Conservation (phyloP, 2,113 vertebrate genomes). For the Forbesichthys agassizii region DNA sequence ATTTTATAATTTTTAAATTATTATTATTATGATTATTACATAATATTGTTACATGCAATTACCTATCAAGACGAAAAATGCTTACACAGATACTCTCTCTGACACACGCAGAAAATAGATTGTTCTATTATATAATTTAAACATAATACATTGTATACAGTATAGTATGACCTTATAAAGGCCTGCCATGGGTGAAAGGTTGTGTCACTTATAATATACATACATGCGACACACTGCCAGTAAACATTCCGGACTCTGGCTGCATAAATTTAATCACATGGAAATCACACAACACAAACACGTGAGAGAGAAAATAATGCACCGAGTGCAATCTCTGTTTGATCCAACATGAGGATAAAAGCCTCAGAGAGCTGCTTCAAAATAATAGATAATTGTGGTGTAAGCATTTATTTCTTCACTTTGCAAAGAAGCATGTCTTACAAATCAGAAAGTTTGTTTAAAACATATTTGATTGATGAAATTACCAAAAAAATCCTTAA, state of each 20-base stretch:
- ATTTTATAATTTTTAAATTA: too few species aligned
- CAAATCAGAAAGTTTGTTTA: too few species aligned
- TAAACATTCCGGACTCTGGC: background rate
- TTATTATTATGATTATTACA: too few species aligned
- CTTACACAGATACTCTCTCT: too few species aligned
- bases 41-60: too few species aligned
- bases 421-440: background rate
- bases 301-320: background rate
- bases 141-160: too few species aligned
- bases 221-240: background rate
- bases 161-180: too few species aligned
- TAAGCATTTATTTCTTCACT: background rate
- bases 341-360: background rate
- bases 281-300: slow-evolving; percentile 8
- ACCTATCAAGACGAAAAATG: too few species aligned
- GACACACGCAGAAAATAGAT: too few species aligned
- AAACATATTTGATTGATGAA: too few species aligned
- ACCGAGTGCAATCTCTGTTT: background rate
- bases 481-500: too few species aligned
- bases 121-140: too few species aligned
- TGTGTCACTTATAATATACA: background rate
- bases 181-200: background rate
- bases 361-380: background rate
- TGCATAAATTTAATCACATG: slow-evolving; percentile 28
- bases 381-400: background rate